Evolutionary conservation across 1,140 invertebrate genomes (phyloP).

Genomic region (Drosophila lowei): DNA sequence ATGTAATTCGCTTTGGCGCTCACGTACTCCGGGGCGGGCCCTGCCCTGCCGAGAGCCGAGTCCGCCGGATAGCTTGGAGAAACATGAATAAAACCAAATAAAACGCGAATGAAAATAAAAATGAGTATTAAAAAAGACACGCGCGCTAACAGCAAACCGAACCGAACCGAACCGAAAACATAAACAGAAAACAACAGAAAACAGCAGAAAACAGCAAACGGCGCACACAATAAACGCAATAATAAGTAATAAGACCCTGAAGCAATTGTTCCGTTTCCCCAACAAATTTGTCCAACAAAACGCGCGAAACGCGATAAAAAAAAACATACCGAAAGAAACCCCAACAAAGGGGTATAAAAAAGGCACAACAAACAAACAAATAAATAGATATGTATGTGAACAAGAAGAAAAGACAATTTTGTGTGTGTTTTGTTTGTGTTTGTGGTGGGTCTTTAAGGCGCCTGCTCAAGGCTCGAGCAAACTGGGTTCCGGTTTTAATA

Average conservation of each 20-base stretch:
- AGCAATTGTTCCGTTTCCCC: conserved; percentile 44
- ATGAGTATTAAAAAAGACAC: conserved; percentile 26
- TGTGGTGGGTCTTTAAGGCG: conserved; percentile 22
- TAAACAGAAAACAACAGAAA: conserved; percentile 47
- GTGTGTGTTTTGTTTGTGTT: conserved; percentile 13
- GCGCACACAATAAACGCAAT: conserved; percentile 72
- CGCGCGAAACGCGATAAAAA: conserved; percentile 38
- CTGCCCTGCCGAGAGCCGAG: neutral
- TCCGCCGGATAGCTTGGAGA: conserved; percentile 36
- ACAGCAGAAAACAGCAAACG: conserved; percentile 42
- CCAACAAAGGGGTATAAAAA: conserved; percentile 21
- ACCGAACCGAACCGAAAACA: conserved; percentile 44
- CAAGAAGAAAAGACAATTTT: conserved; percentile 43
- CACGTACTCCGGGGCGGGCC: conserved; percentile 27
- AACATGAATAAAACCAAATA: conserved; percentile 48
- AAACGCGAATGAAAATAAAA: conserved; percentile 31
- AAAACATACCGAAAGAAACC: conserved; percentile 4
- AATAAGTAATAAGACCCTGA: conserved; percentile 72
- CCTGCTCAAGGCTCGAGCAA: conserved; percentile 18
- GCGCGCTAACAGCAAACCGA: conserved; percentile 43
- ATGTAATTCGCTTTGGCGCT: conserved; percentile 63
- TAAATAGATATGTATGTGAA: conserved; percentile 27
- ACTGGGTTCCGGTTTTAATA: too few species aligned
- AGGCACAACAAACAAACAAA: conserved; percentile 30
- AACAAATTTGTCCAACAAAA: conserved; percentile 53